A percentile compares a stretch with the other conserved stretches of the same genome.
These are phyloP conservation scores for Dromococcyx pavoninus DNA, from an alignment of 2,797 vertebrate genomes.

Conservation along the genomic window DNA sequence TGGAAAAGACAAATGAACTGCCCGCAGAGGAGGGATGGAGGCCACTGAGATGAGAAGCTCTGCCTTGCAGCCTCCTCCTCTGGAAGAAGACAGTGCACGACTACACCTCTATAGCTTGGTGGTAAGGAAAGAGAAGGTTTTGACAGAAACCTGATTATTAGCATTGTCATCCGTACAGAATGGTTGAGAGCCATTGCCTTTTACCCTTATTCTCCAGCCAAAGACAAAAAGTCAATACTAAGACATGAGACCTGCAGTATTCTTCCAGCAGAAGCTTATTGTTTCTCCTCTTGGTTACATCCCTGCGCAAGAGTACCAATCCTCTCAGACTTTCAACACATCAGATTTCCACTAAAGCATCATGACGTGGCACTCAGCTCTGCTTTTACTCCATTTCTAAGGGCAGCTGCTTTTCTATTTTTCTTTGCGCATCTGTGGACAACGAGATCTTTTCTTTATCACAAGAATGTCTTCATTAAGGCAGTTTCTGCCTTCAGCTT, in stretches of 20 bases:
- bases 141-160: not conserved
- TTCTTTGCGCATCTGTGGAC: slow-evolving; percentile 64
- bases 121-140: not conserved
- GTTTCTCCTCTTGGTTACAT: slow-evolving; percentile 11
- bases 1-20: not conserved
- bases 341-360: slow-evolving; percentile 36
- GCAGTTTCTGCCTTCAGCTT: slow-evolving; percentile 58
- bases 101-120: not conserved
- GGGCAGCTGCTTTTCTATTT: slow-evolving; percentile 69
- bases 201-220: not conserved
- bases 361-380: slow-evolving; percentile 26
- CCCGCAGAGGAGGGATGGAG: not conserved
- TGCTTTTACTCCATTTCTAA: slow-evolving; percentile 54
- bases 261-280: not conserved
- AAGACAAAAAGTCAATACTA: not conserved
- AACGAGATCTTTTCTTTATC: slow-evolving; percentile 63
- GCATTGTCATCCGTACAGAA: not conserved
- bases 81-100: not conserved
- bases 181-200: not conserved
- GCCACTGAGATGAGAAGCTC: not conserved
- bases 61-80: not conserved
- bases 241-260: not conserved
- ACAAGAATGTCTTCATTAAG: slow-evolving; percentile 66
- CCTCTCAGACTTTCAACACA: not conserved
- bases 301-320: not conserved